Base-by-base conservation (phyloP, 2,888 invertebrate species). In the Himalopsyche kuldschensis region DNA sequence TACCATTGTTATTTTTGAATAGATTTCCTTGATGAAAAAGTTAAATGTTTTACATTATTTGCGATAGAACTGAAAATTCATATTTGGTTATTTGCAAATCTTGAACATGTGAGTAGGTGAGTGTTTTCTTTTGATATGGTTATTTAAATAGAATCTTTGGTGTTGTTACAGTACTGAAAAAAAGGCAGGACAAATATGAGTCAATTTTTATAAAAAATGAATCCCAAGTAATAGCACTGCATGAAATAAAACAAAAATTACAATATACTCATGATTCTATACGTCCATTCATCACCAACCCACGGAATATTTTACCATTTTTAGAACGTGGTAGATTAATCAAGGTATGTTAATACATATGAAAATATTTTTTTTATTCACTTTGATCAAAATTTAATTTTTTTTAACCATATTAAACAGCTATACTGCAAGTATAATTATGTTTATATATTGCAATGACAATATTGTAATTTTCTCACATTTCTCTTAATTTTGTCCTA, bases 251-350 rank as follows among this genome's bases (percentile, higher is more conserved):
- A 24, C 55, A 55, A 15, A 55, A 55, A 55, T 20, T 55, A 20
- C n/a, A 55, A 20, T 20, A 55, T 20, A 20, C 55, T 55, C 55
- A 55, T 20, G 55, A 55, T n/a, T 55, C 20, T 55, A 55, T 55
- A 20, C 92, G 96, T 35, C 90, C 92, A 0, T 97, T 94, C 89
- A 93, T 98, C 86, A 96, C 96, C 0, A 95, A 95, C 88, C 97
- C 99, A 0, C 94, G 96, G 88, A 96, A 98, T 89, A 90, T 99
- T 35, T 93, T 98, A 85, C 98, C 98, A 0, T 99, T 98, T 91
- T 90, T 99, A 84, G 97, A 98, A 89, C 96, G 98, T 0, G 99
- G 99, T 0, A 92, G 99, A 87, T 92, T 99, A 87, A 93, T 99
- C 11, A 97, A 97, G 92, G 97, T 98, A 83, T 47, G 24, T 55